These are phyloP conservation scores for Nebria salina DNA, from an alignment of 2,888 invertebrate genomes.

Conservation along the genomic window DNA sequence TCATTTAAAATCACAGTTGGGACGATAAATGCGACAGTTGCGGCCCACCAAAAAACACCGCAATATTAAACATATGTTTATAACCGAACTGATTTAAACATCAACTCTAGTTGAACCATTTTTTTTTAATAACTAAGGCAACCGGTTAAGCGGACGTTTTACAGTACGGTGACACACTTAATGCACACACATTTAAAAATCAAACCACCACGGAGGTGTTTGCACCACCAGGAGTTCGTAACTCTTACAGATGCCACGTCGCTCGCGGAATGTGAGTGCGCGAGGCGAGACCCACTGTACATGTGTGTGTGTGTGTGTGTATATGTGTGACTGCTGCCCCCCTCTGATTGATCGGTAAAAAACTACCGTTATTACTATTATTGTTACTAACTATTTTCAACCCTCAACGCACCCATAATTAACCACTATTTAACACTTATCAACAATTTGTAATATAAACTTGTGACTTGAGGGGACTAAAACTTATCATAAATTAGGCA, in stretches of 20 bases:
- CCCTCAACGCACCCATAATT: background rate
- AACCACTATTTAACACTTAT: no score
- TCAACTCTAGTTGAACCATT: background rate
- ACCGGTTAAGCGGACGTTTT: background rate
- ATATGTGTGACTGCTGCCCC: background rate
- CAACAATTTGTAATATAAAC: no score
- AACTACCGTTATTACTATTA: background rate
- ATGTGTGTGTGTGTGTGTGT: background rate
- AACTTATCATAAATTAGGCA: no score
- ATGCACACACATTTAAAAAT: background rate
- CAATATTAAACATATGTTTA: background rate
- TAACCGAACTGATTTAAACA: background rate
- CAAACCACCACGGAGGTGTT: background rate
- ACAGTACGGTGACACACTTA: background rate
- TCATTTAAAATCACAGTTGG: slow-evolving; percentile 54
- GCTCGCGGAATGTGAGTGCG: background rate
- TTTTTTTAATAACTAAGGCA: background rate
- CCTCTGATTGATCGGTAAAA: background rate
- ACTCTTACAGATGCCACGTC: background rate
- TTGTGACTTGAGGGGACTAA: no score
- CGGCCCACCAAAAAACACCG: background rate
- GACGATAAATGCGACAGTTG: slow-evolving; percentile 14
- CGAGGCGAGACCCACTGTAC: background rate
- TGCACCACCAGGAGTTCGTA: background rate
- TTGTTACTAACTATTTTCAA: background rate